phyloP scores from a whole-genome alignment of 1,140 invertebrate species.

The Galleria mellonella region DNA sequence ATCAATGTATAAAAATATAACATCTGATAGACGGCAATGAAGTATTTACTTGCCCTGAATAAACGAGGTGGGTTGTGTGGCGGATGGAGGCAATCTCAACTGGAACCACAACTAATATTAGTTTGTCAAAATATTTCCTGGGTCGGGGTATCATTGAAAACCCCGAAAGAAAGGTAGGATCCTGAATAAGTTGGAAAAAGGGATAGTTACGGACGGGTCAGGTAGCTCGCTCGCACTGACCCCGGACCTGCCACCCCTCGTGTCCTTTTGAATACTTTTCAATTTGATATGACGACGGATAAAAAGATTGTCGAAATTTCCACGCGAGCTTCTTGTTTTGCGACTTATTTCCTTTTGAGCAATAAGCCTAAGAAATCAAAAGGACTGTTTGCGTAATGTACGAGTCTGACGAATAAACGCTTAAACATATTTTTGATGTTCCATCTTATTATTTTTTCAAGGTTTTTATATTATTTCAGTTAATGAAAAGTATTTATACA shows the following conservation, averaged over 20 bases:
- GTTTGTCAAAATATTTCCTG: slow-evolving; percentile 31
- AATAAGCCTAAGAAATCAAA: slow-evolving; percentile 9
- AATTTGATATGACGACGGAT: slow-evolving; percentile 19
- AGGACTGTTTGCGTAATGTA: no score
- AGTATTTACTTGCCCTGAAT: no score
- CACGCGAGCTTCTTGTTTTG: slow-evolving; percentile 7
- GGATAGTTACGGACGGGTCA: slow-evolving; percentile 17
- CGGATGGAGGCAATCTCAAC: neutral
- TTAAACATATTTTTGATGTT: no score
- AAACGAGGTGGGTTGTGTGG: no score
- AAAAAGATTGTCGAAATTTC: slow-evolving; percentile 6
- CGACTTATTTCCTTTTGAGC: slow-evolving; percentile 18
- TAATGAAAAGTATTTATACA: no score
- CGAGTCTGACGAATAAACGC: no score
- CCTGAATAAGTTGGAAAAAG: slow-evolving; percentile 16
- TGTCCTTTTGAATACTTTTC: slow-evolving; percentile 19
- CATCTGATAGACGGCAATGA: no score
- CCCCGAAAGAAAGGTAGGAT: neutral
- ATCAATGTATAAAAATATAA: no score
- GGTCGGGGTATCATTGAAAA: slow-evolving; percentile 28
- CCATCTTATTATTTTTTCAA: no score
- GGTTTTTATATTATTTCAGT: no score
- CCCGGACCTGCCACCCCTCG: neutral
- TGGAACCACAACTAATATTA: slow-evolving; percentile 23
- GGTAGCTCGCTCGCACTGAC: slow-evolving; percentile 5